Evolutionary conservation across 2,113 vertebrate species (phyloP), one percentile per base, ranked within the genome.

Genomic region (Corapipo altera): DNA sequence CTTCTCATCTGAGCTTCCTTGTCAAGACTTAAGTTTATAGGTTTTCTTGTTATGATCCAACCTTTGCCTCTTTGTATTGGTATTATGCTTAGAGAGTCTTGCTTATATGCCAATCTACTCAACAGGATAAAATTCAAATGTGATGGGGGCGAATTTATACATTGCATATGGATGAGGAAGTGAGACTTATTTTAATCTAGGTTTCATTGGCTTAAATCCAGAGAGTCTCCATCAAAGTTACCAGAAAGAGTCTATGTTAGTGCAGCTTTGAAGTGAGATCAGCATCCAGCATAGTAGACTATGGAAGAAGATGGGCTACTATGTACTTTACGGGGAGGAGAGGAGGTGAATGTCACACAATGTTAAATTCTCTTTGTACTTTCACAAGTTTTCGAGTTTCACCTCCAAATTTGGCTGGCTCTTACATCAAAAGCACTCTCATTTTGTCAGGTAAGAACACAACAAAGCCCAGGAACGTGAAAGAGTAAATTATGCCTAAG

Each of bases 381-480:
- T 85, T 48, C 70, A 30, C 49, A 87, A n/a, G 28, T 92, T 95
- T 90, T 78, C 0, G 1, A 72, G 66, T 64, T 76, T 96, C 37
- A 41, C 28, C 54, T 96, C 73, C 84, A 58, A 30, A 79, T 75
- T 61, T 75, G 83, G 41, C 73, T 91, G 74, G 58, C 57, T 81
- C 54, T 91, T 70, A 79, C 85, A 92, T 89, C 88, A 93, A 94
- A 96, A 92, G 88, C 49, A 58, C 37, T 91, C 80, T 95, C 76
- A 62, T 41, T 51, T 54, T 92, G 70, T 66, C 70, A 92, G 58
- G 93, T 91, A 96, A 89, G 80, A 94, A 70, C 75, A 65, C 73
- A 76, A 79, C 72, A 91, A 97, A 92, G 62, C 80, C 57, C 49
- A 46, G 77, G 76, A 94, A 87, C 39, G 32, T 58, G 62, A 85